phyloP scores from a whole-genome alignment of 1,140 invertebrate genomes.

The Hylaeus volcanicus region DNA sequence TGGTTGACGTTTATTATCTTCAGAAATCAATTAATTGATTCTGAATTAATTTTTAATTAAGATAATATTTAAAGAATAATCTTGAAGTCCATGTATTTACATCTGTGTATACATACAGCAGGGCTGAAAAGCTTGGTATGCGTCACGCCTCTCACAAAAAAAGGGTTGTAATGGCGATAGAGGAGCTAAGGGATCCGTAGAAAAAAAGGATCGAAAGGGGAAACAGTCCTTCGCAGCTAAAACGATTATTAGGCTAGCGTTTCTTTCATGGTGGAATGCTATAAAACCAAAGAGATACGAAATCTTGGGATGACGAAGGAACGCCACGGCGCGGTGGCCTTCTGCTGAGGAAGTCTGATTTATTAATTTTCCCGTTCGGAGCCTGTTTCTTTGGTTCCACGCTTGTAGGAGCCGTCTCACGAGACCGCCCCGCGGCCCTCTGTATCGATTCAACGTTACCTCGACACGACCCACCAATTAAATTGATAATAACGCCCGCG shows the following conservation, averaged over 20 bases:
- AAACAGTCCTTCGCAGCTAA: constrained; percentile 13
- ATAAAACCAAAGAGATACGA: constrained; percentile 53
- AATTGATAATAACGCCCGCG: constrained; percentile 55
- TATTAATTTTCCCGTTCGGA: constrained; percentile 56
- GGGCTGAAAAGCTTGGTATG: not conserved
- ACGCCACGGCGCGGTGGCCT: constrained; percentile 43
- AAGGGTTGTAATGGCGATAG: not conserved
- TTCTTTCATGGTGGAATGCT: constrained; percentile 51
- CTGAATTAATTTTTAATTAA: no score
- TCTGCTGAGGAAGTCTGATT: constrained; percentile 39
- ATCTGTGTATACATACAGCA: no score
- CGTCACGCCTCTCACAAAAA: not conserved
- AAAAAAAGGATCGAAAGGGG: constrained; percentile 12
- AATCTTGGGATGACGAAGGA: constrained; percentile 44
- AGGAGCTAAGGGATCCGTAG: no score
- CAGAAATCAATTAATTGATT: no score
- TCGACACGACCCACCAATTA: constrained; percentile 55
- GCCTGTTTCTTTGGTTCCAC: constrained; percentile 22
- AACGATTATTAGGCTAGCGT: constrained; percentile 53
- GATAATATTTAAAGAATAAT: no score
- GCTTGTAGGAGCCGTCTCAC: constrained; percentile 2
- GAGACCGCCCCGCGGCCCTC: not conserved
- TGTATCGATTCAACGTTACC: constrained; percentile 50
- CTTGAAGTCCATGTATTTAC: no score
- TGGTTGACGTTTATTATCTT: no score